Evolutionary conservation across 2,113 vertebrate species (phyloP), one percentile per base, ranked within the genome.

Genomic region (Mormyrus lacerda): DNA sequence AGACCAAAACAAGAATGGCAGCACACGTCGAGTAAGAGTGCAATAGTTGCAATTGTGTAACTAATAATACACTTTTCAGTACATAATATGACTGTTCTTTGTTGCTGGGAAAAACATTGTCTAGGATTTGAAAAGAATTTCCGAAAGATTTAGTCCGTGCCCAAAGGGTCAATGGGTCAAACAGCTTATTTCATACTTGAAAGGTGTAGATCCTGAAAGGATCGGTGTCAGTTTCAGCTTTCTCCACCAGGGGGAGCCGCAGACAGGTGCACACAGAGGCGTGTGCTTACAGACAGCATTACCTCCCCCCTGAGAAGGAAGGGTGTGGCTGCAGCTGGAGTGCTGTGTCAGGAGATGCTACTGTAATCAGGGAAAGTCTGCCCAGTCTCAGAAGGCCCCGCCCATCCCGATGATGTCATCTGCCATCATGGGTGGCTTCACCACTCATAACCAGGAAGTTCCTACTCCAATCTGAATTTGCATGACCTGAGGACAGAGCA

Each of bases 151-250:
- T 93, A 93, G 92, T 92, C 90, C 85, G 94, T 95, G 94, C 94
- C 94, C 94, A 95, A 95, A 96, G 94, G 95, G 95, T 95, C 96
- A 95, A 95, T 94, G 92, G 89, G 91, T 94, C 90, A 92, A 94
- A 93, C 93, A 95, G 94, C 95, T 95, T 96, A 94, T 91, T 94
- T 94, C 91, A 93, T 93, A 95, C 2, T 93, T 91, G 90, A 95
- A 94, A 90, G 82, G 90, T 95, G 94, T 95, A 92, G 95, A 95
- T 91, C 95, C 91, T 51, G 90, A 44, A 19, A 89, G 93, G 95
- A 91, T 94, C 95, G 89, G 90, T 95, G 95, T 96, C 95, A 90
- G 90, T 55, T 58, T 91, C 92, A 93, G 92, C 92, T 93, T 94
- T 94, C 94, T 94, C 93, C 93, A 76, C 89, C 69, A 87, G 73